Base-by-base conservation (phyloP, 1,140 invertebrate genomes). In the Pinna nobilis region DNA sequence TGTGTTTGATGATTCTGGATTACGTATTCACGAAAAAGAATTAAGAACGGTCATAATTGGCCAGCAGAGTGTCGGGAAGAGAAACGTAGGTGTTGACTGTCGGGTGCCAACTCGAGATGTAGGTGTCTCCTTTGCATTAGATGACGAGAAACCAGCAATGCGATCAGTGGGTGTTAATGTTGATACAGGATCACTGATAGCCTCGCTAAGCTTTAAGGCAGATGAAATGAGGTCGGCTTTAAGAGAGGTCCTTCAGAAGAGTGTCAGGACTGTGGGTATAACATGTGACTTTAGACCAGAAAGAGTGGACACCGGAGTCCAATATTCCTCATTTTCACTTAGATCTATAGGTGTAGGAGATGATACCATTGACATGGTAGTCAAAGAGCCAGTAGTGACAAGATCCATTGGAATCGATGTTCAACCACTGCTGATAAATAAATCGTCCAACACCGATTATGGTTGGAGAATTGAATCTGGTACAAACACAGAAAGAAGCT, bases 61-160 rank as follows among this genome's bases (percentile, higher is more conserved):
- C 49, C 79, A 82, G 61, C 67, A 60, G n/a, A 44, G 64, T 64
- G 70, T 84, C 25, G 78, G 78, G 0, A 87, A 84, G 55, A 76
- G 88, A 76, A 94, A 94, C 88, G 92, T 93, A 25, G 93, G 92
- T 28, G 92, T 93, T 0, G 93, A 92, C 78, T 94, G 93, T 78
- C 89, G 90, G 33, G 90, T 93, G 30, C 81, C 93, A 47, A 94
- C 93, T 0, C 85, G 94, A 78, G 87, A 88, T 79, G 87, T 88
- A 25, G 87, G 88, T n/a, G 79, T 88, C 41, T 74, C 72, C 1
- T 87, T 83, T 70, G 74, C 71, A 30, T 81, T 82, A 63, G 85
- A 88, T 79, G 82, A 85, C 35, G 85, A 81, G 47, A 84, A 83
- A 72, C 87, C 87, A 33, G 39, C 72, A 20, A 84, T 73, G 30